Conservation (phyloP, 2,888 invertebrate species). For the Rhodophaea formosa region DNA sequence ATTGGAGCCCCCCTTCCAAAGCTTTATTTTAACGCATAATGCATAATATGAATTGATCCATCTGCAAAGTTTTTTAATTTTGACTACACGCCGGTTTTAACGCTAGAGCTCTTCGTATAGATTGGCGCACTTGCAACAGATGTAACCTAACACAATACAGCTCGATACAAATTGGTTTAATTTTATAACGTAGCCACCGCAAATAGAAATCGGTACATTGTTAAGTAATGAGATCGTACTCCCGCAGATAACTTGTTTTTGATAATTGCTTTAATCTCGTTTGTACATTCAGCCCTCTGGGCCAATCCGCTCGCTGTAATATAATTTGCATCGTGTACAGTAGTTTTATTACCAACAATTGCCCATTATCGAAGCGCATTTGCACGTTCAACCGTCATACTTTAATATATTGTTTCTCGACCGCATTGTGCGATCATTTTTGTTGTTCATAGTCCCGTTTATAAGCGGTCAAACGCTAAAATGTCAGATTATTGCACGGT, state of each 20-base stretch:
- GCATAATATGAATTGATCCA: not conserved
- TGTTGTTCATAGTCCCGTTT: slow-evolving; percentile 27
- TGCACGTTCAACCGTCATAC: slow-evolving; percentile 56
- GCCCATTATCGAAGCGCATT: slow-evolving; percentile 58
- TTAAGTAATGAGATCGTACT: slow-evolving; percentile 17
- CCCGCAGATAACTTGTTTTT: slow-evolving; percentile 45
- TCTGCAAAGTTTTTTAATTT: slow-evolving; percentile 12
- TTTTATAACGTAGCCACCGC: slow-evolving; percentile 7
- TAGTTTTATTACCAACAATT: slow-evolving; percentile 66
- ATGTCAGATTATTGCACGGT: slow-evolving; percentile 18
- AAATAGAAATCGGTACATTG: slow-evolving; percentile 7
- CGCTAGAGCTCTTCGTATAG: slow-evolving; percentile 18
- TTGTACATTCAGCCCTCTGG: slow-evolving; percentile 42
- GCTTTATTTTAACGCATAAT: too few relatives aligned
- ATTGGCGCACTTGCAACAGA: slow-evolving; percentile 17
- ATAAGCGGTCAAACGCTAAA: slow-evolving; percentile 21
- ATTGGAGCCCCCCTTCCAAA: too few relatives aligned
- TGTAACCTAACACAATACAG: slow-evolving; percentile 8
- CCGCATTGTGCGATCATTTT: slow-evolving; percentile 32
- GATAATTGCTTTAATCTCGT: slow-evolving; percentile 49
- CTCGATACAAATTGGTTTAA: slow-evolving; percentile 19
- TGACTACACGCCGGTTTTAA: slow-evolving; percentile 7
- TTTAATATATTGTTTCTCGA: slow-evolving; percentile 51
- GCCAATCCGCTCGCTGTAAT: slow-evolving; percentile 43
- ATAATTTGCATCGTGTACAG: slow-evolving; percentile 63